phyloP scores from a whole-genome alignment of 2,888 invertebrate species.

The Lordiphosa fenestrarum region DNA sequence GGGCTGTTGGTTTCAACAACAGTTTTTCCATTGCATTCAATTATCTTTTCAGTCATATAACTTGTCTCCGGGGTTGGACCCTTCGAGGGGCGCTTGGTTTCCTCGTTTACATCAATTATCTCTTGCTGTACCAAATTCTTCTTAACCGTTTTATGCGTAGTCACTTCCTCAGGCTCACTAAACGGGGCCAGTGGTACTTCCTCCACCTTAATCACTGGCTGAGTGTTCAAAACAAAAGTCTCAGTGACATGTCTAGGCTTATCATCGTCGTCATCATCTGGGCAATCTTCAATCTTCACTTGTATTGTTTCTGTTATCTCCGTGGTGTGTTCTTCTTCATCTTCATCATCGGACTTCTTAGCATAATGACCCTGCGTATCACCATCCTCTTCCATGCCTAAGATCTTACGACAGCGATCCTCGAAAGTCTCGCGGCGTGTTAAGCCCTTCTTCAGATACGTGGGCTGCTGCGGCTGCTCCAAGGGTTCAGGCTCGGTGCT shows the following conservation, averaged over 20 bases:
- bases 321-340: conserved; percentile 35
- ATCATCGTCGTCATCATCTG: conserved; percentile 70
- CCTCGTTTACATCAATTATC: conserved; percentile 30
- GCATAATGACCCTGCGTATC: conserved; percentile 71
- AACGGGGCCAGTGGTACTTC: conserved; percentile 33
- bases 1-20: conserved; percentile 25
- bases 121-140: conserved; percentile 1
- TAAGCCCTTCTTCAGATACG: conserved; percentile 82
- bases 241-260: conserved; percentile 37
- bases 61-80: conserved; percentile 36
- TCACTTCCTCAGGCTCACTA: conserved; percentile 27
- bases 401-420: conserved; percentile 86
- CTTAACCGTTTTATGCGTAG: conserved; percentile 5
- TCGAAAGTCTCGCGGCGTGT: conserved; percentile 87
- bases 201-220: conserved; percentile 57
- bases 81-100: conserved; percentile 39
- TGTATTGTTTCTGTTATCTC: conserved; percentile 42
- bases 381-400: conserved; percentile 82
- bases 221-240: conserved; percentile 39
- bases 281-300: conserved; percentile 78
- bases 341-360: conserved; percentile 23
- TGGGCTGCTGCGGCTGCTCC: conserved; percentile 65
- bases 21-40: conserved; percentile 49
- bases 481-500: conserved; percentile 35
- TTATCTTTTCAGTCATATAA: conserved; percentile 60